Percentiles rank a stretch among this genome's conserved stretches.
Evolutionary conservation across 2,113 vertebrate species (phyloP).

Genomic region (Eretmochelys imbricata): DNA sequence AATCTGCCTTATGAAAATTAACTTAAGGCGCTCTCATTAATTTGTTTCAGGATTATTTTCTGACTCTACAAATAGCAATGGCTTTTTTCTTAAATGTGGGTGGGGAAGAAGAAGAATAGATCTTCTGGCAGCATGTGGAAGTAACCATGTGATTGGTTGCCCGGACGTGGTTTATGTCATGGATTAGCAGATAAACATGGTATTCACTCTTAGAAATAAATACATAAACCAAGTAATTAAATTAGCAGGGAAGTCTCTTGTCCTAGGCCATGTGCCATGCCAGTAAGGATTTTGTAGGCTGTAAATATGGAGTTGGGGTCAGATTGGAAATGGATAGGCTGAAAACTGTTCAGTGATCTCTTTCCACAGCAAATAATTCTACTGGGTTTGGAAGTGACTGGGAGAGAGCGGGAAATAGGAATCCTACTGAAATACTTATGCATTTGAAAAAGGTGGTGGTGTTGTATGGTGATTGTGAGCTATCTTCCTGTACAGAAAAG

Average conservation of each 20-base stretch:
- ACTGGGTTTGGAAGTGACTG: not conserved
- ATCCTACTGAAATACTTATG: not conserved
- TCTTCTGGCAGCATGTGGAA: not conserved
- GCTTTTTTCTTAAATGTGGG: not conserved
- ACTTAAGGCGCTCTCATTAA: not conserved
- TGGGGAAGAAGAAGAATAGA: not conserved
- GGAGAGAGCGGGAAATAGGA: not conserved
- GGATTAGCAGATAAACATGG: not conserved
- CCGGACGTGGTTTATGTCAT: not conserved
- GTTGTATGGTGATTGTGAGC: not conserved
- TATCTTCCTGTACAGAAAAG: accelerated
- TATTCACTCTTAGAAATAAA: accelerated
- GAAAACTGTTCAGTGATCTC: not conserved
- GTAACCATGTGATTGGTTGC: not conserved
- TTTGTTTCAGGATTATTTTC: not conserved
- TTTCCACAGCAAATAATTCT: not conserved
- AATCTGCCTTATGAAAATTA: not conserved
- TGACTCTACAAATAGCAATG: not conserved
- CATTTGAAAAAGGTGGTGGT: not conserved
- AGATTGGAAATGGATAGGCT: accelerated
- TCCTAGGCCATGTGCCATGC: not conserved
- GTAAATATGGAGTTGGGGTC: not conserved
- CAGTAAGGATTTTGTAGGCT: accelerated
- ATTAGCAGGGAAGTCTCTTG: not conserved
- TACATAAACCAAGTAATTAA: not conserved